These are phyloP conservation scores for Actinemys pallida DNA, from an alignment of 2,113 vertebrate genomes.

Conservation along the genomic window DNA sequence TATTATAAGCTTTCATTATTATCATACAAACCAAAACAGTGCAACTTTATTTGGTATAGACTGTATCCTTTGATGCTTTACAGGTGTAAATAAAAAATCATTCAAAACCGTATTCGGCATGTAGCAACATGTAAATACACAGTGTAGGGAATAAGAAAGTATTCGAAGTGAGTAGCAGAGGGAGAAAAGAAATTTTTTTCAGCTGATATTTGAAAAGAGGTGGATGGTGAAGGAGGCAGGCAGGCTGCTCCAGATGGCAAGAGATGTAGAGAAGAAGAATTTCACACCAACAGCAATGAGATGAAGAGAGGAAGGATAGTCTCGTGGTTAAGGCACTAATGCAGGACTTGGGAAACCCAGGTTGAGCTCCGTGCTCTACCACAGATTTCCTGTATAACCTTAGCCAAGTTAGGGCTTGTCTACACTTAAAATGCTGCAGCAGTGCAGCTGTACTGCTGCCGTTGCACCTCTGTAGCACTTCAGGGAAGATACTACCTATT, in stretches of 20 bases:
- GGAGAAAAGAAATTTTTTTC: conserved; percentile 11
- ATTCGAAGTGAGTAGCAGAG: conserved; percentile 37
- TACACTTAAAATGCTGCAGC: not conserved
- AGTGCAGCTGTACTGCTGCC: too few species aligned
- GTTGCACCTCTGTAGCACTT: not conserved
- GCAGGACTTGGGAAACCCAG: not conserved
- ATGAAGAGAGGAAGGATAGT: conserved; percentile 53
- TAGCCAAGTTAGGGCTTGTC: not conserved
- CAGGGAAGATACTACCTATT: not conserved
- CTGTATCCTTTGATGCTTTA: conserved; percentile 6
- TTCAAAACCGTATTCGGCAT: not conserved
- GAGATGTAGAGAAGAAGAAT: conserved; percentile 13
- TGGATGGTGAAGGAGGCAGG: conserved; percentile 72
- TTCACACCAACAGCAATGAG: conserved; percentile 72
- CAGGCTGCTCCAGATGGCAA: conserved; percentile 66
- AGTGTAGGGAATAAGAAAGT: not conserved
- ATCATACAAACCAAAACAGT: conserved; percentile 62
- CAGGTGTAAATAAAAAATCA: conserved; percentile 53
- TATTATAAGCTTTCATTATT: conserved; percentile 48
- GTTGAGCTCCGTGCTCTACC: not conserved
- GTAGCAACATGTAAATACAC: not conserved
- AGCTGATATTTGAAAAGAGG: conserved; percentile 57
- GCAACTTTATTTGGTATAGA: conserved; percentile 59
- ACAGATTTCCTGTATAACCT: not conserved
- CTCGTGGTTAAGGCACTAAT: conserved; percentile 35